Conservation (phyloP, 2,113 vertebrate genomes). For the Candoia aspera region DNA sequence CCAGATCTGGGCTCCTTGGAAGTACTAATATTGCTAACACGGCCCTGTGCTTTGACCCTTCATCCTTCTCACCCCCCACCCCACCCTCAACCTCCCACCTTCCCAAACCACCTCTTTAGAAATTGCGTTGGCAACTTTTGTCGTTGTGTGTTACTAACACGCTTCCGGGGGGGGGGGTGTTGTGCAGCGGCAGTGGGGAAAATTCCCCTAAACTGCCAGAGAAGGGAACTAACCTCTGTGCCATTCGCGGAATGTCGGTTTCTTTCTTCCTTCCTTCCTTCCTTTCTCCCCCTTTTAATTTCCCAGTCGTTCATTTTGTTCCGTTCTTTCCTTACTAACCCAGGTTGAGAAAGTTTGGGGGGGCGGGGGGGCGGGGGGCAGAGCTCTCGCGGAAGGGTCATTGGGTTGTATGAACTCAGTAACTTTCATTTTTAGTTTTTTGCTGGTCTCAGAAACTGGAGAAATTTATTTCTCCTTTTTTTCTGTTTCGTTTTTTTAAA, state of each 20-base stretch:
- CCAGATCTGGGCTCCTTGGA: slow-evolving; percentile 56
- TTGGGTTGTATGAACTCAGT: slow-evolving; percentile 41
- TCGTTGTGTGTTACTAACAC: slow-evolving; percentile 88
- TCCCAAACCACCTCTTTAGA: slow-evolving; percentile 65
- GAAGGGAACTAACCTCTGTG: slow-evolving; percentile 83
- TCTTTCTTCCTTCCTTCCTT: slow-evolving; percentile 62
- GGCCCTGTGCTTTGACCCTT: slow-evolving; percentile 69
- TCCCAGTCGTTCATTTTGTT: slow-evolving; percentile 61
- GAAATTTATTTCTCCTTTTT: slow-evolving; percentile 61
- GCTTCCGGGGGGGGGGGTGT: slow-evolving; percentile 44
- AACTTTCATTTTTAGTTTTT: slow-evolving; percentile 29
- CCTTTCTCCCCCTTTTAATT: background rate
- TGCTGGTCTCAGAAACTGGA: slow-evolving; percentile 40
- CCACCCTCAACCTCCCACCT: slow-evolving; percentile 42
- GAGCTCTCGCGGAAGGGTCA: background rate
- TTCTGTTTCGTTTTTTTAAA: background rate
- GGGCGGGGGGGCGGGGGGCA: background rate
- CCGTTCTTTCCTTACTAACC: slow-evolving; percentile 78
- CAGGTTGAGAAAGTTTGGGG: slow-evolving; percentile 67
- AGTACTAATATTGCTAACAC: slow-evolving; percentile 72
- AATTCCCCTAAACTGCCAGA: slow-evolving; percentile 19
- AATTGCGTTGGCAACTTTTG: slow-evolving; percentile 80
- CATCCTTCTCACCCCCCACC: slow-evolving; percentile 30
- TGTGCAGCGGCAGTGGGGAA: background rate
- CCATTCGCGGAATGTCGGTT: slow-evolving; percentile 86